Conservation (phyloP, 1,140 invertebrate species). For the Panulirus ornatus region DNA sequence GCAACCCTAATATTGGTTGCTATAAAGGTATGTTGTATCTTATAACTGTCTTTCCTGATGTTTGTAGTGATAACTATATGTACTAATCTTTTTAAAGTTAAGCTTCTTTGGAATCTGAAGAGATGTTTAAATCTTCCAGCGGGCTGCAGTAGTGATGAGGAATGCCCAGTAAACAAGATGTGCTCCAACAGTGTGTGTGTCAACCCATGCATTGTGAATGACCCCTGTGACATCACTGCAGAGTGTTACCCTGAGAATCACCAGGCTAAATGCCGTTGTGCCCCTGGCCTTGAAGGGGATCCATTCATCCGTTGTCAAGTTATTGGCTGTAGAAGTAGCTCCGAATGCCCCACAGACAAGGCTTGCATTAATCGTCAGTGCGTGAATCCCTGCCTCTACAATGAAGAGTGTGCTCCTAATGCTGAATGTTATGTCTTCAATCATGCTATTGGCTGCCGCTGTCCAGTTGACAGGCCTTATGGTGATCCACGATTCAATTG, state of each 20-base stretch:
- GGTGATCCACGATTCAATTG: conserved; percentile 77
- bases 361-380: conserved; percentile 78
- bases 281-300: conserved; percentile 76
- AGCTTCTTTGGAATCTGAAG: background rate
- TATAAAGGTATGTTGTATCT: conserved; percentile 63
- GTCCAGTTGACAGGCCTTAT: conserved; percentile 79
- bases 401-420: conserved; percentile 86
- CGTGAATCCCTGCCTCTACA: conserved; percentile 79
- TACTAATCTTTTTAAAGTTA: conserved; percentile 6
- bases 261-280: conserved; percentile 78
- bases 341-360: conserved; percentile 77
- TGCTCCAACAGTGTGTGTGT: conserved; percentile 91
- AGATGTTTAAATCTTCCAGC: conserved; percentile 77
- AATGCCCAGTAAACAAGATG: conserved; percentile 86
- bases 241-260: conserved; percentile 89
- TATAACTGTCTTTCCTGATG: background rate
- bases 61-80: background rate
- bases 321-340: conserved; percentile 73
- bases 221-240: conserved; percentile 88
- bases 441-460: conserved; percentile 90
- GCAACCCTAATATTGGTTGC: conserved; percentile 77
- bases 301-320: conserved; percentile 75
- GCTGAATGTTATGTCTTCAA: conserved; percentile 90
- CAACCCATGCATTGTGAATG: conserved; percentile 86
- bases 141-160: conserved; percentile 87